Base-by-base conservation (phyloP, 2,888 invertebrate species). In the Prosopocoilus inquinatus region DNA sequence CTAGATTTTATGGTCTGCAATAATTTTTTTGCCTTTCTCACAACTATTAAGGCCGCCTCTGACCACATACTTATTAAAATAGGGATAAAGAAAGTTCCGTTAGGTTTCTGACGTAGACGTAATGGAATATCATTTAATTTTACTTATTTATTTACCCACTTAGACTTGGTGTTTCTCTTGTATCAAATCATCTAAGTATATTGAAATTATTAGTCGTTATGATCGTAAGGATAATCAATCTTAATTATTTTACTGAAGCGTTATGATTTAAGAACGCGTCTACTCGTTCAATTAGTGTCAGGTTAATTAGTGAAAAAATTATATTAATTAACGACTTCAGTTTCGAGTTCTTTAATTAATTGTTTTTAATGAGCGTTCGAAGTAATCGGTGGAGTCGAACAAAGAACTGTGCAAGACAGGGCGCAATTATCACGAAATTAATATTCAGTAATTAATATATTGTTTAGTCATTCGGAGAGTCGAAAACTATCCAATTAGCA, bases 241-340 rank as follows among this genome's bases (percentile, higher is more conserved):
- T 5, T 28, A 28, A 28, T 28, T 28, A 28, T 28, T 28, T 28
- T 28, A 28, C 20, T 28, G 20, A 28, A 38, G 13, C 38, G 38
- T 38, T 38, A 38, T 38, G 13, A 38, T 38, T 38, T 41, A 41
- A 41, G 13, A n/a, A 49, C 38, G 49, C 12, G 9, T 20, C 12
- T 16, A 35, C 36, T 36, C 49, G 5, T 41, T 16, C 41, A 41
- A 41, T 41, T 41, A 41, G 9, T 20, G 43, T 39, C 16, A 45
- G 36, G 28, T 51, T 51, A 51, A 51, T 51, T 44, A 51, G 51
- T 41, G 43, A 50, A 52, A 51, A 52, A 52, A 46, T 45, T 20
- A 52, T 52, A 20, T 12, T 46, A 34, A 52, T 52, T 52, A 52
- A 52, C 38, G 45, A 52, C 15, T 32, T 36, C 20, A 44, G 45